These are phyloP conservation scores for Eupithecia vulgata DNA, from an alignment of 2,888 invertebrate species.

Conservation along the genomic window DNA sequence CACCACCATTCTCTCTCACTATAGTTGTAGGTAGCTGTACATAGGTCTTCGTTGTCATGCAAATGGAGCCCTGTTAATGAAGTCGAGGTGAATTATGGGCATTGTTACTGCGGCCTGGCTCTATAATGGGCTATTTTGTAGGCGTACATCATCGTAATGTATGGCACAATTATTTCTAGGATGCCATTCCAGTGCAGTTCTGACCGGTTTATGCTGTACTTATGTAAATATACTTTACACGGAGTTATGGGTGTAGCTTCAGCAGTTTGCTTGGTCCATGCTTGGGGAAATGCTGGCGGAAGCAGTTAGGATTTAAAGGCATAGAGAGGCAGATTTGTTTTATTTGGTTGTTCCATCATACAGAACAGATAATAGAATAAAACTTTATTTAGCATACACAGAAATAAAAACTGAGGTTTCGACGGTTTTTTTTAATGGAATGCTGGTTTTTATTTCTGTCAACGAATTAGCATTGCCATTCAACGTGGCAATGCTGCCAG, in stretches of 20 bases:
- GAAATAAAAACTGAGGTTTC: no score
- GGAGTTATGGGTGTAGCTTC: conserved; percentile 28
- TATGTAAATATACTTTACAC: conserved; percentile 50
- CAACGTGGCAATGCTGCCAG: no score
- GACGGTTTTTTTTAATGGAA: no score
- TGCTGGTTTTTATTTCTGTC: no score
- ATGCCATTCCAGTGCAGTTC: conserved; percentile 68
- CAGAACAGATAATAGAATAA: no score
- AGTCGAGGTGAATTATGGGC: conserved; percentile 82
- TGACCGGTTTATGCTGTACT: conserved; percentile 58
- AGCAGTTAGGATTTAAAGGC: conserved; percentile 4
- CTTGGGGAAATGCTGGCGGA: conserved; percentile 13
- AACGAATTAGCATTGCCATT: no score
- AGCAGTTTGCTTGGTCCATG: conserved; percentile 23
- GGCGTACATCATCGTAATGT: conserved; percentile 80
- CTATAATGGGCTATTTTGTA: conserved; percentile 79
- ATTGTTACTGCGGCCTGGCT: conserved; percentile 79
- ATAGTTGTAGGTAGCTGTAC: conserved; percentile 54
- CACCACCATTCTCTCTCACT: conserved; percentile 66
- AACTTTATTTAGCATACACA: no score
- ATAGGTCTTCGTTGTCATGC: conserved; percentile 77
- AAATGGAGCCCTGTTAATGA: conserved; percentile 84
- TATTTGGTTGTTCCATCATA: background rate
- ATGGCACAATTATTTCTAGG: conserved; percentile 75
- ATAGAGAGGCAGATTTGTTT: background rate